Evolutionary conservation across 2,797 vertebrate genomes (phyloP), one percentile per base, ranked within the genome.

Genomic region (Scyliorhinus canicula): DNA sequence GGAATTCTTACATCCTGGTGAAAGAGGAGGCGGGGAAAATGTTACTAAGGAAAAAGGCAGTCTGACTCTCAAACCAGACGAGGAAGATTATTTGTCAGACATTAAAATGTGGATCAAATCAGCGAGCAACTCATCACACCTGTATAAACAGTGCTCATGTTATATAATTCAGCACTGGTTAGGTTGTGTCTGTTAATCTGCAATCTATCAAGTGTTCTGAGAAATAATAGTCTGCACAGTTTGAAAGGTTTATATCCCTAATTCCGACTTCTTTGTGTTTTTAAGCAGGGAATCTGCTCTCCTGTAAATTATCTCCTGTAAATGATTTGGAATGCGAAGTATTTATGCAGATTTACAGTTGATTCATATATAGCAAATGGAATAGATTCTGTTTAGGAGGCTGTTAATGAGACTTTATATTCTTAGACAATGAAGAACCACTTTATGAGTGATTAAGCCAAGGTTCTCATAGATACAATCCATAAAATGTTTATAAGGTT

Each of bases 271-370:
- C 84, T 85, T 86, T 28, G 31, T 28, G 50, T 35, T 55, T 86
- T 86, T 86, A 86, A 86, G 52, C 84, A 86, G 4, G 6, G 71
- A 77, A 50, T 31, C 50, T 86, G 28, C 26, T 86, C 84, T 47
- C 5, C 21, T 86, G 50, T 55, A 86, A 86, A 55, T 55, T 55
- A 86, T 86, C 84, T 47, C 5, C 21, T 86, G 50, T 55, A 86
- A 86, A 55, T 55, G 31, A 86, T 55, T 86, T 86, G 84, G 28
- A 86, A 86, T 86, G 50, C 50, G 28, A 86, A 55, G 50, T 50
- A 52, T 52, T 52, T 85, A 85, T 85, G 84, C 84, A 86, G 84
- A 86, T 55, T 86, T 86, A 35, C 84, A 86, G 3, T 86, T 86
- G 14, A 52, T 35, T 55, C 84, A 14, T 19, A 55, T 55, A 86